Evolutionary conservation across 2,113 vertebrate species (phyloP), one percentile per base, ranked within the genome.

Genomic region (Macrotis lagotis): DNA sequence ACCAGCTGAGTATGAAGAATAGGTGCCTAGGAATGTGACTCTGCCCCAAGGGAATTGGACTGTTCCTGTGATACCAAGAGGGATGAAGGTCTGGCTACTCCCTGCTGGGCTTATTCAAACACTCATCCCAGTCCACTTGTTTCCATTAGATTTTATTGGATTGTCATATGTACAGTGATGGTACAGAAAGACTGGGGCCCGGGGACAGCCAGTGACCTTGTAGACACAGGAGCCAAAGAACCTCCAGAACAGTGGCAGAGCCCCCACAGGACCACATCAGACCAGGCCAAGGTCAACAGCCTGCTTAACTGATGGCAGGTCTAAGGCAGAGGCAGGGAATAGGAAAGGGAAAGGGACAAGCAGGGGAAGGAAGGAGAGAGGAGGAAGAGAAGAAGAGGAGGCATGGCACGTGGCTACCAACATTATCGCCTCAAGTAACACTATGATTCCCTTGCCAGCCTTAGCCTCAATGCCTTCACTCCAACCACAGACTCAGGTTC

Each of bases 101-200:
- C 88, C 9, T 37, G 83, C 91, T 22, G 8, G 26, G 92, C 91
- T 90, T 53, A 93, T 11, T 51, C 25, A 50, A 50, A 50, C 66
- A 83, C 66, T 83, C 66, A 83, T 37, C n/a, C 66, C 66, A 83
- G 19, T 48, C 90, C n/a, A 89, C 96, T 97, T 97, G 93, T 97
- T 97, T 97, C 97, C 95, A 55, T 25, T 25, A 94, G 0, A 66
- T 95, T 98, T 98, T 98, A 98, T 98, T 98, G 50, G 92, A 96
- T 96, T 97, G 95, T 95, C 96, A 97, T 97, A 95, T 97, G 97
- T 97, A 97, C 97, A 96, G 97, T 97, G 96, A 97, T 97, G 97
- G 97, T 98, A 98, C 97, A 98, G 98, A 98, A 95, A 97, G 95
- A 95, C 93, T 93, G 95, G 96, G 95, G 59, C 94, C 90, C 14